Evolutionary conservation across 2,113 vertebrate genomes (phyloP).

Genomic region (Hucho hucho): DNA sequence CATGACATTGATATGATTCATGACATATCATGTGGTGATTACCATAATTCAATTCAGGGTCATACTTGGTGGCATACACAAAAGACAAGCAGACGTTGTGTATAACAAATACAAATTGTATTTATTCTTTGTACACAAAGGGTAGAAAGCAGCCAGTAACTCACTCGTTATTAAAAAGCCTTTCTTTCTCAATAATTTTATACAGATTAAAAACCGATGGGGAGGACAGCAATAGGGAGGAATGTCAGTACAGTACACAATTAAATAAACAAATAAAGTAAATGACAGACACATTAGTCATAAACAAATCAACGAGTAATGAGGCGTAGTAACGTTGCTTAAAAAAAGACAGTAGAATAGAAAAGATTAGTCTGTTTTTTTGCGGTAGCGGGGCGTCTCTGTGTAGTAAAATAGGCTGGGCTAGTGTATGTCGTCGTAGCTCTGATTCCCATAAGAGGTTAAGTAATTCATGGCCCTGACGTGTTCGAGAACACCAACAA

Average conservation of each 20-base stretch:
- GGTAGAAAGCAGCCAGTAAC: constrained; percentile 80
- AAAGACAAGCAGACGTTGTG: constrained; percentile 27
- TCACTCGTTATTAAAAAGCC: constrained; percentile 72
- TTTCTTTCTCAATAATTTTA: constrained; percentile 62
- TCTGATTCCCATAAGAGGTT: constrained; percentile 30
- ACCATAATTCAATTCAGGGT: constrained; percentile 30
- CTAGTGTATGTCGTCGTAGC: constrained; percentile 23
- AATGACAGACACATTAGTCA: constrained; percentile 26
- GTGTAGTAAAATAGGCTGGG: constrained; percentile 14
- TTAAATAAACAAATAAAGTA: constrained; percentile 32
- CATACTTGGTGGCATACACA: constrained; percentile 10
- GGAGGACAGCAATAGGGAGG: constrained; percentile 45
- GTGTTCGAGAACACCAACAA: constrained; percentile 36
- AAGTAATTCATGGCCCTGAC: constrained; percentile 41
- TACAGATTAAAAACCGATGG: constrained; percentile 66
- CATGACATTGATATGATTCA: neutral
- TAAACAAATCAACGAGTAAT: constrained; percentile 44
- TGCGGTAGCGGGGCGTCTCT: neutral
- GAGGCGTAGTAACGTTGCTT: constrained; percentile 62
- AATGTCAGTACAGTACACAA: constrained; percentile 45
- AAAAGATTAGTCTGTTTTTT: neutral
- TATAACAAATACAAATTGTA: constrained; percentile 80
- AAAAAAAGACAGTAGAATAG: constrained; percentile 29
- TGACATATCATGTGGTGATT: constrained; percentile 30
- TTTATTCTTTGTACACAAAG: constrained; percentile 73